Conservation (phyloP, 2,113 vertebrate species). For the Paraplagusia blochii region DNA sequence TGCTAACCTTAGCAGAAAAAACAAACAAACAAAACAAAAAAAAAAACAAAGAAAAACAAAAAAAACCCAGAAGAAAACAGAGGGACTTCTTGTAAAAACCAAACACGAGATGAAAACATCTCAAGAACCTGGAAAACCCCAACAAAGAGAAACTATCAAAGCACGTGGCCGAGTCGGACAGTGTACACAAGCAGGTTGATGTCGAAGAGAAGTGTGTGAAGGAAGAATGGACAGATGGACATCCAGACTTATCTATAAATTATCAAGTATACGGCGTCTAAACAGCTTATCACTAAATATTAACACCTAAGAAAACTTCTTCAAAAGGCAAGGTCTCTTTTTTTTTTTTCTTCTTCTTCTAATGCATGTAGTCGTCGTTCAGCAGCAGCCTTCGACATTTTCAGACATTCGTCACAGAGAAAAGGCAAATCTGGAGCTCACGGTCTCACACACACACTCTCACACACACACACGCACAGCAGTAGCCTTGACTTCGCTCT, state of each 20-base stretch:
- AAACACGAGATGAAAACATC: constrained; percentile 20
- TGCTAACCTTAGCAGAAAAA: constrained; percentile 83
- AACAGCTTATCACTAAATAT: constrained; percentile 81
- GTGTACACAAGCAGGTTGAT: constrained; percentile 33
- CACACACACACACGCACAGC: constrained; percentile 26
- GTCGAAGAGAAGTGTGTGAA: constrained; percentile 73
- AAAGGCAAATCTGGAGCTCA: constrained; percentile 40
- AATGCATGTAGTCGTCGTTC: constrained; percentile 5
- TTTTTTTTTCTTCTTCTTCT: constrained; percentile 30
- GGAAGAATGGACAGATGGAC: constrained; percentile 66
- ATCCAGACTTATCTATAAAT: constrained; percentile 77
- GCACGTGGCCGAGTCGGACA: constrained; percentile 15
- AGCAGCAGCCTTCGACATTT: constrained; percentile 1
- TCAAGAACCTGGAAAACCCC: constrained; percentile 34
- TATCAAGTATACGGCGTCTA: constrained; percentile 82
- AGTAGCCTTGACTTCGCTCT: constrained; percentile 69
- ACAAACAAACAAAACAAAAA: constrained; percentile 57
- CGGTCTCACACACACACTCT: constrained; percentile 17
- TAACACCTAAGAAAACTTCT: constrained; percentile 70
- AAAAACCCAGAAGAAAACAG: constrained; percentile 18
- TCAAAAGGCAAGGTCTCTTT: constrained; percentile 59
- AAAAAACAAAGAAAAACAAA: constrained; percentile 6
- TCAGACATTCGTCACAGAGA: constrained; percentile 48
- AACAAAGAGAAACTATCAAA: constrained; percentile 23
- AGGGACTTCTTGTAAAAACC: background rate